phyloP scores from a whole-genome alignment of 1,140 invertebrate genomes.

The Brachionus asplanchnoidis region DNA sequence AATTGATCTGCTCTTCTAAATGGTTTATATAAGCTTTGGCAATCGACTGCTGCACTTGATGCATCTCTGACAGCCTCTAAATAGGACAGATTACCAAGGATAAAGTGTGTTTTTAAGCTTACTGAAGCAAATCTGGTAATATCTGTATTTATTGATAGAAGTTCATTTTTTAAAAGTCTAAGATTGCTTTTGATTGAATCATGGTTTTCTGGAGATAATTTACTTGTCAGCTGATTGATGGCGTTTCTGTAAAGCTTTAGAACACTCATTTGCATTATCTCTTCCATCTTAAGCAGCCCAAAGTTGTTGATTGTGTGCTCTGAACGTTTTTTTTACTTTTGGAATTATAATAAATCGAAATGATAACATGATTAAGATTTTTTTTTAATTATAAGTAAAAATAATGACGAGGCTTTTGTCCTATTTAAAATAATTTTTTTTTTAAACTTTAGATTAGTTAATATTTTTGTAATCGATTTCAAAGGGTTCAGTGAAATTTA shows the following conservation, averaged over 20 bases:
- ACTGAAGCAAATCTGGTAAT: background rate
- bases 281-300: background rate
- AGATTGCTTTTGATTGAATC: background rate
- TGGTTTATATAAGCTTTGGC: background rate
- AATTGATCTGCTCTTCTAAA: background rate
- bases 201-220: background rate
- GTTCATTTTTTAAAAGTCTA: background rate
- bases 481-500: no score
- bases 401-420: no score
- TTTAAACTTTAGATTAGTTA: no score
- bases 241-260: background rate
- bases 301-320: no score
- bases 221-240: background rate
- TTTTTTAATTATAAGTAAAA: no score
- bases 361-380: no score
- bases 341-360: no score
- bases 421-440: no score
- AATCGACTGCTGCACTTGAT: background rate
- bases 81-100: background rate
- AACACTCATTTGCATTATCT: background rate
- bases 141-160: background rate
- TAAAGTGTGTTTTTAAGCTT: background rate
- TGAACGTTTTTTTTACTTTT: no score
- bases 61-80: background rate
- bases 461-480: no score